Evolutionary conservation across 1,140 invertebrate species (phyloP), one percentile per base, ranked within the genome.

Genomic region (Caerostris darwini): DNA sequence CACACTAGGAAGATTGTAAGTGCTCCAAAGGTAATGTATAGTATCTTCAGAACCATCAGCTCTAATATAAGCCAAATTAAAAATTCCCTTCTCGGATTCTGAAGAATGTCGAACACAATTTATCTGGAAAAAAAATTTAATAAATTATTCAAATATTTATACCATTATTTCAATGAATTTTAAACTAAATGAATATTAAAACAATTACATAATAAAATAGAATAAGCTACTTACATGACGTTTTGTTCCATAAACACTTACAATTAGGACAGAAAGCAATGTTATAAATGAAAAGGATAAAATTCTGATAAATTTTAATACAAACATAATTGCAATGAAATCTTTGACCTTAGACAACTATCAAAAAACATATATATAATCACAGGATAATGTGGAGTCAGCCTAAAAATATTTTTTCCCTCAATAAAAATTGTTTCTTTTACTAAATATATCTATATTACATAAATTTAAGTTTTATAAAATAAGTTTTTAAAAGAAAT

Each of bases 1-100:
- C 14, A 94, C 67, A 94, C 92, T 94, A 34, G 92, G 92, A 61
- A 88, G 34, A 50, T 61, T 71, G 54, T 81, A 94, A n/a, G 85
- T 61, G 61, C 92, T 94, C 92, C 92, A 94, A 7, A 94, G n/a
- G 64, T 88, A 94, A 89, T 94, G 92, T 5, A 94, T 34, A 58
- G 34, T 19, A 89, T 94, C 86, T 12, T 82, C 10, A 61, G n/a
- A 6, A 81, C 86, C 69, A 34, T 34, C 34, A 34, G 92, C 61
- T n/a, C 10, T 81, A 50, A 94, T 54, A 82, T 94, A 50, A 17
- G 82, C 34, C 7, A 94, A 12, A 88, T 88, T 64, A 6, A 81
- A 61, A 50, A n/a, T 17, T 56, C 56, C 50, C 3, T 17, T 94
- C 10, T 14, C 6, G 14, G 3, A 77, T 88, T 86, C 17, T 56